Evolutionary conservation across 2,797 vertebrate species (phyloP).

Genomic region (Sitta carolinensis): DNA sequence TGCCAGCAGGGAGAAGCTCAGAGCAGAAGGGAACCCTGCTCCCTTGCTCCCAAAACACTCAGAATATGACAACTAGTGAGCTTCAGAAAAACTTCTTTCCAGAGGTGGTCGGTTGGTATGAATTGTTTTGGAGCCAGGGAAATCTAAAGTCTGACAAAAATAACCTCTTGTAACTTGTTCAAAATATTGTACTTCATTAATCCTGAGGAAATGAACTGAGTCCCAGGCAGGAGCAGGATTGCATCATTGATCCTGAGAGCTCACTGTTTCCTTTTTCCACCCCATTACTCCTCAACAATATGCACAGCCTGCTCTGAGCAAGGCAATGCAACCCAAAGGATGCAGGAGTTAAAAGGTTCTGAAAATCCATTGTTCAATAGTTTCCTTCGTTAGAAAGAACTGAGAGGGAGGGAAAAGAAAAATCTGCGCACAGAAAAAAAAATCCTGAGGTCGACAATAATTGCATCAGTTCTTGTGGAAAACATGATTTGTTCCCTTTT

Average conservation of each 20-base stretch:
- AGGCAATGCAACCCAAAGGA: background rate
- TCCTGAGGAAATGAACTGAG: background rate
- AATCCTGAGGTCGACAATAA: slow-evolving; percentile 46
- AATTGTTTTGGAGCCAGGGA: background rate
- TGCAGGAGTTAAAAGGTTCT: background rate
- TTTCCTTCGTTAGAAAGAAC: background rate
- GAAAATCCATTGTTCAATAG: slow-evolving; percentile 15
- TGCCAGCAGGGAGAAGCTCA: background rate
- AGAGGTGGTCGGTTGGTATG: background rate
- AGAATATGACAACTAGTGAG: background rate
- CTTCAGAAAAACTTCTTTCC: background rate
- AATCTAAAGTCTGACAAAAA: background rate
- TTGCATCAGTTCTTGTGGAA: slow-evolving; percentile 58
- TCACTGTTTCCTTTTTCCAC: background rate
- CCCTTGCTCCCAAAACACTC: background rate
- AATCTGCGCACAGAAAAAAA: background rate
- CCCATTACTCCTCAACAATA: background rate
- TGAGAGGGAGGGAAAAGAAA: background rate
- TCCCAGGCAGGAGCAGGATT: background rate
- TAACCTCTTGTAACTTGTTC: background rate
- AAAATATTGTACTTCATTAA: background rate
- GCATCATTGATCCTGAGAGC: background rate
- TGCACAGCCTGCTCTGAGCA: background rate
- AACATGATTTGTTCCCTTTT: slow-evolving; percentile 51
- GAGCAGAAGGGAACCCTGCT: background rate